Evolutionary conservation across 2,797 vertebrate species (phyloP), one percentile per base, ranked within the genome.

Genomic region (Neosilurus hyrtlii): DNA sequence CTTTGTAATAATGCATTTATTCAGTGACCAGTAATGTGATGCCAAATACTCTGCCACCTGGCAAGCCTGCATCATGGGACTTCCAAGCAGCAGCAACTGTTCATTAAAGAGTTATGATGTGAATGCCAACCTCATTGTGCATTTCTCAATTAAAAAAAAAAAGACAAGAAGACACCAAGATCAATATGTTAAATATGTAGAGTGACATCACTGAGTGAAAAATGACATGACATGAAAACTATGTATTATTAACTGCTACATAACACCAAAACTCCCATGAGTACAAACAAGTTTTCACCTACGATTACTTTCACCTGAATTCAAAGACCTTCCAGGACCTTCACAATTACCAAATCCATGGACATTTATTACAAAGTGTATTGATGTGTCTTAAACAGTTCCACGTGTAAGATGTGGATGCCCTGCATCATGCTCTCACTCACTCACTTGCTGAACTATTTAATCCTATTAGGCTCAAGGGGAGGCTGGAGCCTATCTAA

Each of bases 41-140:
- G 30, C 62, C 71, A 74, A 43, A 66, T 24, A n/a, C 57, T 74
- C 35, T 65, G 71, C 70, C 70, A 66, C 71, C 61, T 75, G 71
- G 4, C 24, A 73, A 26, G n/a, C 49, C 49, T 37, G 59, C 24
- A 66, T 74, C 51, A 56, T 9, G 30, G n/a, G 54, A 52, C 6
- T 66, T 82, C 67, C 72, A 82, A 75, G 49, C 9, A 35, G 30
- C 12, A 66, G 9, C 49, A 75, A 75, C 49, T 75, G 59, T 24
- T 59, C 62, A 66, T 75, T 75, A 57, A 66, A 66, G 71, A 54
- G 57, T 54, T 71, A 26, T 57, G 5, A 71, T 78, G 75, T 66
- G n/a, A 78, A 83, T 83, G 65, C 9, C 24, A 62, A 51, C 54
- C 37, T 62, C 24, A 54, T 2, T 68, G n/a, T 51, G 52, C 66